Base-by-base conservation (phyloP, 2,797 vertebrate species). In the Amblyraja radiata region DNA sequence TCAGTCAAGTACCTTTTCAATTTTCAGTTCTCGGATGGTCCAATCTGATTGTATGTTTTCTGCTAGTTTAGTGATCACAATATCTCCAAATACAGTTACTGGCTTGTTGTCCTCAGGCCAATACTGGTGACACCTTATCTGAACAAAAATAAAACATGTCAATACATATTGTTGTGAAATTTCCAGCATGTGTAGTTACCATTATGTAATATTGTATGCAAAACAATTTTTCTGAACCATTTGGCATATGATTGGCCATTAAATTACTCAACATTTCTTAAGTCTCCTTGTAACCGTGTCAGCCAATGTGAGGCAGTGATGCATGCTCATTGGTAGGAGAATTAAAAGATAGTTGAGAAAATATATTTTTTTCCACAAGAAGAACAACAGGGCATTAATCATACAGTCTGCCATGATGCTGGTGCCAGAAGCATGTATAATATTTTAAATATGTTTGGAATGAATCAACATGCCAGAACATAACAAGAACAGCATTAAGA, bases 21-120 rank as follows among this genome's bases (percentile, higher is more conserved):
- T 98, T 97, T 98, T 98, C 65, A 99, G 96, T 36, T 98, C 98
- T 94, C 99, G 97, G 94, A 98, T 96, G n/a, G 97, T 99, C 98
- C 99, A 99, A 93, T 99, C 98, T 93, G 97, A 97, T 93, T 97
- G 97, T 94, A 97, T 95, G 88, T 99, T 98, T 95, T 99, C 98
- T 93, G 97, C 96, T 94, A 99, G 95, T 95, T 99, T 99, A 93
- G 98, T 99, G 94, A 99, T 98, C 94, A 99, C 97, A 95, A 99
- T 99, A 95, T 99, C 98, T 94, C 98, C 98, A 95, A 99, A 99
- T 94, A 99, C 98, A 0, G 98, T 98, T 94, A 99, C 98, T 0
- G 98, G 99, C 95, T 99, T 99, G 95, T 98, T 98, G 95, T 99
- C 99, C 95, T 99, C 99, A 80, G 99, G 99, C 99, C 99, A 99